These are phyloP conservation scores for Tachina lurida DNA, from an alignment of 2,888 invertebrate genomes.

Conservation along the genomic window DNA sequence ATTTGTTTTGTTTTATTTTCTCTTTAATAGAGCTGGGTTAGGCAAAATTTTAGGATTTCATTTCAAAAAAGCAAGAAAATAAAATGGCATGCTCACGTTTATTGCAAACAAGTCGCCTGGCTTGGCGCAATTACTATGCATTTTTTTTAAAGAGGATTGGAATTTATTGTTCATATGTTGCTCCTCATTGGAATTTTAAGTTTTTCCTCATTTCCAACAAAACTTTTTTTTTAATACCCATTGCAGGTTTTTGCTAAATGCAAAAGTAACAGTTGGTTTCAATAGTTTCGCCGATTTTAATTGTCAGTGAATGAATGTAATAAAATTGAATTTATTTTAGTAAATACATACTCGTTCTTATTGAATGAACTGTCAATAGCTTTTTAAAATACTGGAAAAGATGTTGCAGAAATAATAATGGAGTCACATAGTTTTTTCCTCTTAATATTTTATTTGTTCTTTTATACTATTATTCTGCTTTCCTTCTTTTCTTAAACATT, in stretches of 20 bases:
- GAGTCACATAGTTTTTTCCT: too few relatives aligned
- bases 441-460: too few relatives aligned
- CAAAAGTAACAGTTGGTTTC: constrained; percentile 32
- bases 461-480: background rate
- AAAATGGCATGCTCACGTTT: background rate
- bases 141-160: background rate
- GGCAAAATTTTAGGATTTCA: background rate
- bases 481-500: background rate
- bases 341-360: too few relatives aligned
- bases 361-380: background rate
- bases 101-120: background rate
- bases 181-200: background rate
- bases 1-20: background rate
- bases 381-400: too few relatives aligned
- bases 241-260: background rate
- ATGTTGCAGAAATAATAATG: too few relatives aligned
- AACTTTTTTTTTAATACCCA: background rate
- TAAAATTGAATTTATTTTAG: background rate
- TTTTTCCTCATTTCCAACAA: background rate
- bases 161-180: background rate
- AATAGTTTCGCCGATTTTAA: constrained; percentile 26
- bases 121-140: background rate
- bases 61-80: background rate
- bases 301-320: background rate
- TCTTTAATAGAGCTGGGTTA: background rate